phyloP scores from a whole-genome alignment of 1,140 invertebrate species.

The Zaprionus tsacasi region DNA sequence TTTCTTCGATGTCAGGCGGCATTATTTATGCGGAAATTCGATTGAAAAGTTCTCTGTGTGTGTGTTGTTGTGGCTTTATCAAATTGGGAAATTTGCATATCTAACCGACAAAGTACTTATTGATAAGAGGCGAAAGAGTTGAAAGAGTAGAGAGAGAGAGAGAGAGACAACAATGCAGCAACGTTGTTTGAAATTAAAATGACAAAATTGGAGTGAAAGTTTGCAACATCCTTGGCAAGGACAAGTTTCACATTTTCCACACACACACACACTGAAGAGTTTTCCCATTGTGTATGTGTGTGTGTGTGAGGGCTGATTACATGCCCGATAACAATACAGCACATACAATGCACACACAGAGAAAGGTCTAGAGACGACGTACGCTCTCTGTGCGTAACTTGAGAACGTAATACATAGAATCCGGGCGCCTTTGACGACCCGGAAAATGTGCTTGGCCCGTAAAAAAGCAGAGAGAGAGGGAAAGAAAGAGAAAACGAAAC shows the following conservation, averaged over 20 bases:
- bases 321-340: slow-evolving; percentile 26
- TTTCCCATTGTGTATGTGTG: not conserved
- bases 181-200: slow-evolving; percentile 16
- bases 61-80: not conserved
- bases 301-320: slow-evolving; percentile 20
- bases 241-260: slow-evolving; percentile 16
- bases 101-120: not conserved
- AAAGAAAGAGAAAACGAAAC: not conserved
- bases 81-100: slow-evolving; percentile 41
- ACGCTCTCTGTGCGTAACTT: not conserved
- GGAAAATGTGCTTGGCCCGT: slow-evolving; percentile 49
- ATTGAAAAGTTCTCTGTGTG: slow-evolving; percentile 31
- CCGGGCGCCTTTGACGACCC: slow-evolving; percentile 26
- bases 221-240: slow-evolving; percentile 21
- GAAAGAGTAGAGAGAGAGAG: slow-evolving; percentile 1
- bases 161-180: slow-evolving; percentile 7
- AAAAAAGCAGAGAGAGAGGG: slow-evolving; percentile 10
- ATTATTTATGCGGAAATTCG: slow-evolving; percentile 35
- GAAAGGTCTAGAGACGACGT: not conserved
- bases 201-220: slow-evolving; percentile 16
- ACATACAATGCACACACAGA: slow-evolving; percentile 11
- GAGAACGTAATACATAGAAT: slow-evolving; percentile 15
- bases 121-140: not conserved
- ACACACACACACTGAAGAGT: slow-evolving; percentile 13
- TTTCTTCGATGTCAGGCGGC: slow-evolving; percentile 8